phyloP scores from a whole-genome alignment of 2,113 vertebrate genomes.

The Andinoacara biseriatus region DNA sequence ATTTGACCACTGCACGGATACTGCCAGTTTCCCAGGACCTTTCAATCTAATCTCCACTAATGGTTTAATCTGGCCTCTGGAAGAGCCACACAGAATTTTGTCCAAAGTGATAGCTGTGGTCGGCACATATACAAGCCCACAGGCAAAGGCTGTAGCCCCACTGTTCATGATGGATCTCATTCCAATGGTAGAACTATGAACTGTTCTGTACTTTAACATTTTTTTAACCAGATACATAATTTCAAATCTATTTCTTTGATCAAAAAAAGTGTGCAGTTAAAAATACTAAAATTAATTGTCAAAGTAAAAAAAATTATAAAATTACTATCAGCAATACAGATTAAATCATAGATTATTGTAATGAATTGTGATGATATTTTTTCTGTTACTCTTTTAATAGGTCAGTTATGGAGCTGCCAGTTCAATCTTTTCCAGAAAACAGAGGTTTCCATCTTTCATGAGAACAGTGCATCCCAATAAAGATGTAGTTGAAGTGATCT shows the following conservation, averaged over 20 bases:
- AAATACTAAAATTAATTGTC: no score
- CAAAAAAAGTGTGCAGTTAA: no score
- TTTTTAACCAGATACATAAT: neutral
- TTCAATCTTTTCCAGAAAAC: conserved; percentile 73
- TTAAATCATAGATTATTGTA: neutral
- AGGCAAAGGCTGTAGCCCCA: conserved; percentile 65
- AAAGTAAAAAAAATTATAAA: accelerated
- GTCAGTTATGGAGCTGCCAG: conserved; percentile 83
- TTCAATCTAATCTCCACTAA: conserved; percentile 68
- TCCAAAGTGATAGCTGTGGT: conserved; percentile 31
- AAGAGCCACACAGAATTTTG: neutral
- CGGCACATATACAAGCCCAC: conserved; percentile 64
- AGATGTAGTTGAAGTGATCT: conserved; percentile 78
- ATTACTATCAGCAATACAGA: neutral
- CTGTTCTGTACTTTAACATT: neutral
- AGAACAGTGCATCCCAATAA: conserved; percentile 82
- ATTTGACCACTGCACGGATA: conserved; percentile 81
- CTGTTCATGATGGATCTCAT: conserved; percentile 80
- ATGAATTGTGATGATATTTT: neutral
- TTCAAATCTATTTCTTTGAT: no score
- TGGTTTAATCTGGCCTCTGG: conserved; percentile 42
- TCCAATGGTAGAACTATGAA: conserved; percentile 78
- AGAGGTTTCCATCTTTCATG: conserved; percentile 82
- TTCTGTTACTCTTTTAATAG: conserved; percentile 67
- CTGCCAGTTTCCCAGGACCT: conserved; percentile 64